Evolutionary conservation across 2,797 vertebrate species (phyloP).

Genomic region (Mormyrops attenuatus): DNA sequence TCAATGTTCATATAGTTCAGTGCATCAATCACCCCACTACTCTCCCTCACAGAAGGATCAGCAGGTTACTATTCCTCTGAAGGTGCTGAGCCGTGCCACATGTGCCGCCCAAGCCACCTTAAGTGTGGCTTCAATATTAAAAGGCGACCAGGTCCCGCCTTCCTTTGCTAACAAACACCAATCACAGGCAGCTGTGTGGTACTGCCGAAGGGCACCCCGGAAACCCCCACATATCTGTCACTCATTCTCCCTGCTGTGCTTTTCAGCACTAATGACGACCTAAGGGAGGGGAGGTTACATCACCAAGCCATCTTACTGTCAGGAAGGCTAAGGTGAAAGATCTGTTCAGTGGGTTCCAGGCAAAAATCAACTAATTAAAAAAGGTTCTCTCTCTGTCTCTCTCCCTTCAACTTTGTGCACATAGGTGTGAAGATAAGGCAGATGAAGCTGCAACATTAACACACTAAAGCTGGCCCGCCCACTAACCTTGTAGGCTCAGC

Average conservation of each 20-base stretch:
- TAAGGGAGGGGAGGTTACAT: conserved; percentile 18
- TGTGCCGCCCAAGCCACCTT: not conserved
- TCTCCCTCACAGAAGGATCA: not conserved
- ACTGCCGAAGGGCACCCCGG: not conserved
- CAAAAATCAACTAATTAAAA: not conserved
- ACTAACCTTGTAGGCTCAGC: conserved; percentile 3
- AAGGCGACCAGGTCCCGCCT: not conserved
- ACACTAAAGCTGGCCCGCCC: conserved; percentile 25
- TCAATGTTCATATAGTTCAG: not conserved
- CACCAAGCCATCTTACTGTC: not conserved
- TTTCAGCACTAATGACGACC: not conserved
- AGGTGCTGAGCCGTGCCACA: not conserved
- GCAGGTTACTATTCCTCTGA: not conserved
- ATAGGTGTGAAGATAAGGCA: conserved; percentile 59
- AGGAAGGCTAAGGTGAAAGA: not conserved
- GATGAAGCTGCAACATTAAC: conserved; percentile 39
- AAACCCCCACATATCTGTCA: not conserved
- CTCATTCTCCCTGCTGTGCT: not conserved
- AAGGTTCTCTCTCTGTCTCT: conserved; percentile 23
- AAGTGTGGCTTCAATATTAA: not conserved
- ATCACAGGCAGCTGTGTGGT: not conserved
- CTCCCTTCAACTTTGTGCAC: conserved; percentile 48
- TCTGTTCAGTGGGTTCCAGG: not conserved
- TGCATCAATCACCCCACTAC: not conserved
- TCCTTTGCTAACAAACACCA: not conserved